These are phyloP conservation scores for Agonopterix subpropinquella DNA, from an alignment of 2,888 invertebrate genomes.

Conservation along the genomic window DNA sequence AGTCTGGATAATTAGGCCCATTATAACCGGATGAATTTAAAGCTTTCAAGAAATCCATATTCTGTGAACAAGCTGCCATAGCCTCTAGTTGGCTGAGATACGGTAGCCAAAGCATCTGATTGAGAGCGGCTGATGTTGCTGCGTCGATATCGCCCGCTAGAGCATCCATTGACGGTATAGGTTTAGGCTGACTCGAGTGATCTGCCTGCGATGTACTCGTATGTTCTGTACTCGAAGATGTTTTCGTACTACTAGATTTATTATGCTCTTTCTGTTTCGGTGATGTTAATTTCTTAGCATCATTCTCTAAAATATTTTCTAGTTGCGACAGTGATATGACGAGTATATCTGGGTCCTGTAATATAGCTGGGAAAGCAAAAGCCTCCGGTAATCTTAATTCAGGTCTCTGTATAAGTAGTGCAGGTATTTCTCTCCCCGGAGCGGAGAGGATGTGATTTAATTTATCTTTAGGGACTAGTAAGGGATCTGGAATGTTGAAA, in stretches of 20 bases:
- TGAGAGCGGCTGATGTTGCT: constrained; percentile 80
- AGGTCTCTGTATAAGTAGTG: constrained; percentile 81
- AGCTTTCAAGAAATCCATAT: constrained; percentile 76
- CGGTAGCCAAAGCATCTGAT: constrained; percentile 85
- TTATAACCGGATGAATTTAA: constrained; percentile 65
- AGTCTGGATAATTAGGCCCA: constrained; percentile 64
- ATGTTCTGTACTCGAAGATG: constrained; percentile 31
- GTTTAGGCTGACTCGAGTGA: constrained; percentile 40
- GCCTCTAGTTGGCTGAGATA: constrained; percentile 79
- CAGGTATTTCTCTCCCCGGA: constrained; percentile 86
- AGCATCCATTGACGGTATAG: constrained; percentile 53
- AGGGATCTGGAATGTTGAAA: constrained; percentile 86
- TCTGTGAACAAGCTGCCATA: constrained; percentile 73
- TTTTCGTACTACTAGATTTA: constrained; percentile 28
- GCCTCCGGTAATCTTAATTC: constrained; percentile 85
- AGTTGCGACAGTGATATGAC: constrained; percentile 86
- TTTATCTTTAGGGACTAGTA: constrained; percentile 86
- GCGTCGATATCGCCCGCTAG: constrained; percentile 81
- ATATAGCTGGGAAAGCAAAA: constrained; percentile 80
- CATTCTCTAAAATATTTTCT: constrained; percentile 78
- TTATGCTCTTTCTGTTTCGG: constrained; percentile 25
- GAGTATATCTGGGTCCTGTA: constrained; percentile 86
- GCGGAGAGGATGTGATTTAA: constrained; percentile 81
- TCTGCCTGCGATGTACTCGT: constrained; percentile 33
- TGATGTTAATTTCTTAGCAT: constrained; percentile 35